Conservation (phyloP, 1,140 invertebrate species). For the Microplitis demolitor region DNA sequence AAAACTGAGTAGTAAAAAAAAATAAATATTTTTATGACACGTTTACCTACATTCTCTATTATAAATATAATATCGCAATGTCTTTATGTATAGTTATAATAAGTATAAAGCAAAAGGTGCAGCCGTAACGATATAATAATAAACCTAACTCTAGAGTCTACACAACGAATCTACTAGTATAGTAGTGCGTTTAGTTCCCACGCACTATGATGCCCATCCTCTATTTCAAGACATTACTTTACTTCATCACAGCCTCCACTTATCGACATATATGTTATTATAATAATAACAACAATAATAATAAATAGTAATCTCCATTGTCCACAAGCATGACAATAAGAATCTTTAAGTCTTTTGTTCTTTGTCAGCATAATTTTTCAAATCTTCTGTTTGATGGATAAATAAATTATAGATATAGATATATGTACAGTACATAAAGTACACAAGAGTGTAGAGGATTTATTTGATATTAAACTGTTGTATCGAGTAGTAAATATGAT, state of each 20-base stretch:
- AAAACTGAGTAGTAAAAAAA: neutral
- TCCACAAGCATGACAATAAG: neutral
- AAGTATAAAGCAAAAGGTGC: neutral
- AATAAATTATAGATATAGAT: too few species aligned
- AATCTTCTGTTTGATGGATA: too few species aligned
- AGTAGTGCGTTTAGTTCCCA: neutral
- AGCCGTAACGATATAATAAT: neutral
- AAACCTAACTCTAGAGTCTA: too few species aligned
- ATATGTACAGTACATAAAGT: too few species aligned
- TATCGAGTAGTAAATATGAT: too few species aligned
- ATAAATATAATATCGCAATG: neutral
- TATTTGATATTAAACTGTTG: too few species aligned
- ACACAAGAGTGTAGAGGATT: too few species aligned
- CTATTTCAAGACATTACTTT: neutral
- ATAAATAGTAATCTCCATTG: too few species aligned
- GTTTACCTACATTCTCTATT: conserved; percentile 33
- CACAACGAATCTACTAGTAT: too few species aligned
- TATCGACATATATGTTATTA: too few species aligned
- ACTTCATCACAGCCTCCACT: neutral
- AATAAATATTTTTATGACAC: conserved; percentile 29
- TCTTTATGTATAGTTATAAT: neutral
- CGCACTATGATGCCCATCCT: conserved; percentile 2
- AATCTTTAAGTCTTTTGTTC: neutral
- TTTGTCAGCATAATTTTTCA: too few species aligned
- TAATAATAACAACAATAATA: too few species aligned